A percentile compares a stretch with the other conserved stretches of the same genome.
phyloP scores from a whole-genome alignment of 2,113 vertebrate genomes.

The Micromys minutus region DNA sequence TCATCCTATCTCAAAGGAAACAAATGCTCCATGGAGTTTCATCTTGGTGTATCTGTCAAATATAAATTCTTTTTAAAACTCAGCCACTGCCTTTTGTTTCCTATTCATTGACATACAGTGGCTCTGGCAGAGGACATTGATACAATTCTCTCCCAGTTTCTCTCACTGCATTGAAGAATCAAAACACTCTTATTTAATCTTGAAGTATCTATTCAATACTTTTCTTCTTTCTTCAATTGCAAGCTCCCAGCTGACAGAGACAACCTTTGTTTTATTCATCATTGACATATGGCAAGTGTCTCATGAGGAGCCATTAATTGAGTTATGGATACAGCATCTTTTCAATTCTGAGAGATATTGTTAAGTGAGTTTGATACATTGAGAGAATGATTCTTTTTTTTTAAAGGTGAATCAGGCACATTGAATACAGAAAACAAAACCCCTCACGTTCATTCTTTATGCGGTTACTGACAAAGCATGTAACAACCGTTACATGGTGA shows the following conservation, averaged over 20 bases:
- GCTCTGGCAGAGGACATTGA: not conserved
- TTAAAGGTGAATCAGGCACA: conserved; percentile 16
- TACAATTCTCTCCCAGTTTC: not conserved
- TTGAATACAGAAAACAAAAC: not conserved
- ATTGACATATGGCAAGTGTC: not conserved
- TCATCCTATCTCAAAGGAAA: not conserved
- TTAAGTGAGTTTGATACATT: not conserved
- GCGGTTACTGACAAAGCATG: not conserved
- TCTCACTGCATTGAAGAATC: not conserved
- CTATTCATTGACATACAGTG: not conserved
- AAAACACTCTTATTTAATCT: not conserved
- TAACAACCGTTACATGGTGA: not conserved
- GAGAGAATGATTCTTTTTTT: not conserved
- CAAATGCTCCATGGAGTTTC: not conserved
- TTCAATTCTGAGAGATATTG: not conserved
- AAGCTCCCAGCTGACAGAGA: not conserved
- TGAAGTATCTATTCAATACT: not conserved
- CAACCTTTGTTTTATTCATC: not conserved
- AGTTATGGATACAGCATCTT: not conserved
- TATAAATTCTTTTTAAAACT: not conserved
- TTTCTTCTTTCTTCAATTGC: not conserved
- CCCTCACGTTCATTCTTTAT: not conserved
- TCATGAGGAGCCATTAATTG: not conserved
- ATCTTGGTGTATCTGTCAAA: not conserved
- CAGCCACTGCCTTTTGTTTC: not conserved